Conservation (phyloP, 1,140 invertebrate genomes). For the Drosophila leontia region DNA sequence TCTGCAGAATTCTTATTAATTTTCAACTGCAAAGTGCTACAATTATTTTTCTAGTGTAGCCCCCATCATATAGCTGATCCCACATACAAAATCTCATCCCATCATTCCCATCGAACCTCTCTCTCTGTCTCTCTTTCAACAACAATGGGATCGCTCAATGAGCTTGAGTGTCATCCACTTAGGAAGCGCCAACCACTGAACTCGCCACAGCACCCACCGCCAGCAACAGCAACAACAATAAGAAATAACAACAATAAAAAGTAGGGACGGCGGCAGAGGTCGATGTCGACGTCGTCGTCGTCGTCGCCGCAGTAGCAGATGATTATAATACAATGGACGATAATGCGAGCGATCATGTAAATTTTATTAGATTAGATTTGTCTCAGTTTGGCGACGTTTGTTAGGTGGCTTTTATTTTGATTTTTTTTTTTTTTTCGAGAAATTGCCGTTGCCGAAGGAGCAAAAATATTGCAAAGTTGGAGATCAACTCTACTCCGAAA, state of each 20-base stretch:
- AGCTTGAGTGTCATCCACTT: constrained; percentile 83
- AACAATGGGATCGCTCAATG: constrained; percentile 76
- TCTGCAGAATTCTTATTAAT: not conserved
- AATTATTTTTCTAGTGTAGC: not conserved
- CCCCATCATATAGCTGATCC: constrained; percentile 10
- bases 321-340: constrained; percentile 84
- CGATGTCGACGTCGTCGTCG: constrained; percentile 50
- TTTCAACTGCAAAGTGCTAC: not conserved
- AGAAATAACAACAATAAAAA: constrained; percentile 42
- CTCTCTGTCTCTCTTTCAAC: constrained; percentile 13
- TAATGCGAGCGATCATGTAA: constrained; percentile 83
- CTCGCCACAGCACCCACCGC: constrained; percentile 54
- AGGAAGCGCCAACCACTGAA: constrained; percentile 82
- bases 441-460: not conserved
- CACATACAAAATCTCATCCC: constrained; percentile 23
- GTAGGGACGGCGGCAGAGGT: constrained; percentile 60
- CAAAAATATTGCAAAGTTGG: not conserved
- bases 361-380: constrained; percentile 69
- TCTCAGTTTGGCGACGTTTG: constrained; percentile 63
- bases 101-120: constrained; percentile 37
- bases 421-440: constrained; percentile 1
- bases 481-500: not conserved
- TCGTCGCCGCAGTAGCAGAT: constrained; percentile 53
- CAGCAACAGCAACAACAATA: constrained; percentile 36
- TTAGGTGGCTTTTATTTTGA: constrained; percentile 1